These are phyloP conservation scores for Syrphus vitripennis DNA, from an alignment of 2,888 invertebrate species.

Conservation along the genomic window DNA sequence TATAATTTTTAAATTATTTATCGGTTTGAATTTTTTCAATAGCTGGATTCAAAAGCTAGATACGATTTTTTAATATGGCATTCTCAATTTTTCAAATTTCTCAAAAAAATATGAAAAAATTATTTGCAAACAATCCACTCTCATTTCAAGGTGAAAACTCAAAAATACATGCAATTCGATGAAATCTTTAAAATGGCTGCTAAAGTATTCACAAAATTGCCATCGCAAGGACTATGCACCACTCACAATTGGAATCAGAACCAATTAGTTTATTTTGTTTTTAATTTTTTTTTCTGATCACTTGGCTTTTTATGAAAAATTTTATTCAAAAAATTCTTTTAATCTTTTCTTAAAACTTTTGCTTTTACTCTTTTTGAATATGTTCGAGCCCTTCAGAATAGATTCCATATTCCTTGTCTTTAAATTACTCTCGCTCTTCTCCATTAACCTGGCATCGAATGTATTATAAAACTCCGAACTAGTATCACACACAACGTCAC, in stretches of 20 bases:
- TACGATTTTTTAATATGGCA: too few relatives aligned
- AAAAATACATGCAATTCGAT: background rate
- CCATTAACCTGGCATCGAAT: slow-evolving; percentile 74
- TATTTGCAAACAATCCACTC: background rate
- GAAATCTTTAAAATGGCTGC: background rate
- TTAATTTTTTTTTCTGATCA: background rate
- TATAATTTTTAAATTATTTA: background rate
- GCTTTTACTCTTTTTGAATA: slow-evolving; percentile 74
- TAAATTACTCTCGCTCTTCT: slow-evolving; percentile 73
- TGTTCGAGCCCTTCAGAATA: slow-evolving; percentile 73
- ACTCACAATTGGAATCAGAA: background rate
- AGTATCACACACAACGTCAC: slow-evolving; percentile 62
- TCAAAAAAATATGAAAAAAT: too few relatives aligned
- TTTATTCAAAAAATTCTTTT: slow-evolving; percentile 73
- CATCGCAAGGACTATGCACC: background rate
- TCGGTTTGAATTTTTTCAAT: too few relatives aligned
- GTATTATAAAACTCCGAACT: slow-evolving; percentile 72
- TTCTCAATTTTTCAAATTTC: background rate
- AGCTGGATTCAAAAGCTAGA: too few relatives aligned
- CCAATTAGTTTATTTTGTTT: background rate
- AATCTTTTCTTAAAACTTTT: slow-evolving; percentile 74
- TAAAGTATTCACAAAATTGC: background rate
- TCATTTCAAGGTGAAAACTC: background rate
- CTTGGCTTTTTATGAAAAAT: background rate
- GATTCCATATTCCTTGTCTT: slow-evolving; percentile 73